Base-by-base conservation (phyloP, 2,888 invertebrate genomes). In the Nomada ruficornis region DNA sequence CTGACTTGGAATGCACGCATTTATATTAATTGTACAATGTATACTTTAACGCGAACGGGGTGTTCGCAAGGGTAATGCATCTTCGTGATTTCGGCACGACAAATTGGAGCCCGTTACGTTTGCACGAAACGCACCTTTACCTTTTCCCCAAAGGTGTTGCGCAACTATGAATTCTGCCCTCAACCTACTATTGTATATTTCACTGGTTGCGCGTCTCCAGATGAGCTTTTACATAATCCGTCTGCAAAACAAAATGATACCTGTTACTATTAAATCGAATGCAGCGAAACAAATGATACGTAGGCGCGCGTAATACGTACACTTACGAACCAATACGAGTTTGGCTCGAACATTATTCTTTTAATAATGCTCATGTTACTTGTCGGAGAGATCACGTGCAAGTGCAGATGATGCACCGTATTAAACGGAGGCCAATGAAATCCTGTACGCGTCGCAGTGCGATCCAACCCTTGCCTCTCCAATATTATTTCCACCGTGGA, bases 361-460 rank as follows among this genome's bases (percentile, higher is more conserved):
- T 95, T 94, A 0, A 97, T 80, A 18, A 96, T 95, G 0, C 96
- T 95, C 97, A 98, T 97, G 81, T 96, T 95, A 0, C 96, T 95
- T 20, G 95, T 95, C 0, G 98, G 98, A 0, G 97, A 96, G 72
- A 98, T 98, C 0, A 96, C 96, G 90, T 99, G 98, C 76, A 98
- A 94, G 93, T 98, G 98, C 9, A 98, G 94, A 94, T 98, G 98
- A 64, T 94, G 93, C 0, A 98, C 96, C 1, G 97, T 96, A 78
- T 96, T 96, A 94, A 98, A 98, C 0, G 98, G 98, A 0, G 98
- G 98, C 96, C 98, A 97, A 92, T 98, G 98, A 91, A 98, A 98
- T 0, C 98, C 98, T 60, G 96, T 94, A 65, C 96, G 94, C 20
- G 92, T 89, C 83, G 94, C 94, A 62, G 90, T 86, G 44, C 91